phyloP scores from a whole-genome alignment of 2,797 vertebrate species.

The Sparus aurata region DNA sequence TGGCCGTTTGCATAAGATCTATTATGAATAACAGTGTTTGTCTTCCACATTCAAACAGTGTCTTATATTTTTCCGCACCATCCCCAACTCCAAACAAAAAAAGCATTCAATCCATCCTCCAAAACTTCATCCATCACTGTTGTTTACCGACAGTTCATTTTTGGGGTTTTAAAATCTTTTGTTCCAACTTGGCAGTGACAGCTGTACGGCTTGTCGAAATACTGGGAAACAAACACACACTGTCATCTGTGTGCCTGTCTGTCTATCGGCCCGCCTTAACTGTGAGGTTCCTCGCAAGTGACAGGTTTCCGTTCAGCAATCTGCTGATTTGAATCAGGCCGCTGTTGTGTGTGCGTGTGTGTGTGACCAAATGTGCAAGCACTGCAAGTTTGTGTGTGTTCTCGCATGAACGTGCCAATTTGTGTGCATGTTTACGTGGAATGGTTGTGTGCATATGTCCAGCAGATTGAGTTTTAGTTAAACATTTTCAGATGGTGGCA shows the following conservation, averaged over 20 bases:
- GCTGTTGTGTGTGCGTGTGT: conserved; percentile 49
- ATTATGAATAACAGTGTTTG: conserved; percentile 6
- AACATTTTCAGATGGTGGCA: conserved; percentile 73
- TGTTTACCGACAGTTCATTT: conserved; percentile 73
- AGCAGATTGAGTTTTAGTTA: conserved; percentile 70
- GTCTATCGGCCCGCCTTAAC: conserved; percentile 43
- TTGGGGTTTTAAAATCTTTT: conserved; percentile 61
- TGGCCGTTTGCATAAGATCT: conserved; percentile 9
- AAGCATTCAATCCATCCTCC: conserved; percentile 22
- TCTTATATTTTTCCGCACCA: conserved; percentile 18
- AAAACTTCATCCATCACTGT: conserved; percentile 60
- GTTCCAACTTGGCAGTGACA: conserved; percentile 71
- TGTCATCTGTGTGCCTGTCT: conserved; percentile 61
- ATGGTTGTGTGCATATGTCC: conserved; percentile 56
- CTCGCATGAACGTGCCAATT: conserved; percentile 19
- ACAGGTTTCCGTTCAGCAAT: conserved; percentile 72
- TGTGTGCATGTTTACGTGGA: conserved; percentile 21
- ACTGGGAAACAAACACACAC: conserved; percentile 68
- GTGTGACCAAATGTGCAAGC: conserved; percentile 57
- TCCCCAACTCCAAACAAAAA: conserved; percentile 19
- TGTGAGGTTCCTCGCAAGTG: conserved; percentile 68
- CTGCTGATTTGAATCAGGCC: conserved; percentile 68
- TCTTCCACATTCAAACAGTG: conserved; percentile 14
- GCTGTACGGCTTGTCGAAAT: conserved; percentile 62
- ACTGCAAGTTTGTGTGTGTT: conserved; percentile 41